Evolutionary conservation across 2,888 invertebrate species (phyloP), one percentile per base, ranked within the genome.

Genomic region (Cynaeus angustus): DNA sequence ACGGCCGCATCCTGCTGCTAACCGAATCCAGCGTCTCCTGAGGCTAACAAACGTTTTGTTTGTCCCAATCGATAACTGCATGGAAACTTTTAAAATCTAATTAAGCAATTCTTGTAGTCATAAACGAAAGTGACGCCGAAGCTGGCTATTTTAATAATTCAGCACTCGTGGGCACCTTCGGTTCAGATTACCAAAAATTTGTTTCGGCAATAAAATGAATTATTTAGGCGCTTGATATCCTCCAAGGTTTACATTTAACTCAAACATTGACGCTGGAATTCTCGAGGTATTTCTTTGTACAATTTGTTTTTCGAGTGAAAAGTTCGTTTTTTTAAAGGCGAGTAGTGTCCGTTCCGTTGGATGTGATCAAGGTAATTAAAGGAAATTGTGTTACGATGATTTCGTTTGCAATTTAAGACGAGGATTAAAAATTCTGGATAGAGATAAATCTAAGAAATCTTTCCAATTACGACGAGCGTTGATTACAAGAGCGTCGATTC

Each of bases 61-160:
- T 68, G 68, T 64, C 64, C 65, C 68, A 55, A 68, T 58, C 58
- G 28, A 58, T 66, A 66, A 66, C 56, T 58, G 48, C 58, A 58
- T 58, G 48, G 58, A 66, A 66, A 52, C 48, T 58, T 58, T 58
- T 52, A 16, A 50, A 58, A 66, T 58, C 50, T 58, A 58, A 66
- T 66, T 66, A 66, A 26, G 26, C 9, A 41, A 9, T 9, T 10
- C 16, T 26, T 13, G 14, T 52, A 13, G 53, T 38, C 38, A 37
- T 55, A 55, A 38, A 55, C 14, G 48, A 45, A 56, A 52, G 50
- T 48, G 30, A 12, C 37, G 48, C 37, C 16, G 21, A 52, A 52
- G 46, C 46, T 28, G 21, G 10, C 21, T 21, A n/a, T 12, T 0
- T 64, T 13, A 62, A 62, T 62, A 62, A 38, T 62, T 62, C 30